Percentiles rank a stretch among this genome's conserved stretches.
Conservation (phyloP, 1,140 invertebrate species). For the Pissodes strobi region DNA sequence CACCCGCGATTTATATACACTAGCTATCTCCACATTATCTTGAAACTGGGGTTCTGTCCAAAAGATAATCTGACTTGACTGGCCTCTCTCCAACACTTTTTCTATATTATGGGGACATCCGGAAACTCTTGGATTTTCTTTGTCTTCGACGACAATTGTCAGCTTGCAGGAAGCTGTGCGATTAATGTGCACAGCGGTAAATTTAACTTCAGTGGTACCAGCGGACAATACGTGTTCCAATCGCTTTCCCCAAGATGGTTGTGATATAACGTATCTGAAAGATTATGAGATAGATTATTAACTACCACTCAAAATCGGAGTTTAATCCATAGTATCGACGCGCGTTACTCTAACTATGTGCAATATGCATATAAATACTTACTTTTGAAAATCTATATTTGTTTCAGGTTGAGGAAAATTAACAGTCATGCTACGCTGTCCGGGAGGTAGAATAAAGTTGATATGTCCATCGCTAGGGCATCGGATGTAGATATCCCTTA, state of each 20-base stretch:
- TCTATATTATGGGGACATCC: slow-evolving; percentile 69
- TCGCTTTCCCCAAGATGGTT: slow-evolving; percentile 68
- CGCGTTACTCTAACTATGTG: too few species aligned
- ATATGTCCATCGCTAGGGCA: slow-evolving; percentile 64
- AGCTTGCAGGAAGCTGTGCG: slow-evolving; percentile 64
- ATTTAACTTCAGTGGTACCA: slow-evolving; percentile 64
- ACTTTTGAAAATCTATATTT: slow-evolving; percentile 68
- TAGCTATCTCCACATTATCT: slow-evolving; percentile 65
- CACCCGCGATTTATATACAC: slow-evolving; percentile 68
- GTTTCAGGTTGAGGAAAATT: slow-evolving; percentile 67
- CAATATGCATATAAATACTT: too few species aligned
- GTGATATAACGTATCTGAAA: slow-evolving; percentile 64
- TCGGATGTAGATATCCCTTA: slow-evolving; percentile 62
- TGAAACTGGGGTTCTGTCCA: slow-evolving; percentile 72
- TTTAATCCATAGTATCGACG: too few species aligned
- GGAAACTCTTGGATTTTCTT: slow-evolving; percentile 61
- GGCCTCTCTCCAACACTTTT: slow-evolving; percentile 61
- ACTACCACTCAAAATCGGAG: too few species aligned
- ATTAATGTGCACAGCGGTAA: slow-evolving; percentile 62
- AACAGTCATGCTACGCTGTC: slow-evolving; percentile 61
- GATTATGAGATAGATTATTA: not conserved
- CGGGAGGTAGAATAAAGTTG: slow-evolving; percentile 61
- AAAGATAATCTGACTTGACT: slow-evolving; percentile 61
- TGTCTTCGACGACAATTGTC: slow-evolving; percentile 65
- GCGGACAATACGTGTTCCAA: slow-evolving; percentile 64